Evolutionary conservation across 2,888 invertebrate species (phyloP).

Genomic region (Drosophila suboccidentalis): DNA sequence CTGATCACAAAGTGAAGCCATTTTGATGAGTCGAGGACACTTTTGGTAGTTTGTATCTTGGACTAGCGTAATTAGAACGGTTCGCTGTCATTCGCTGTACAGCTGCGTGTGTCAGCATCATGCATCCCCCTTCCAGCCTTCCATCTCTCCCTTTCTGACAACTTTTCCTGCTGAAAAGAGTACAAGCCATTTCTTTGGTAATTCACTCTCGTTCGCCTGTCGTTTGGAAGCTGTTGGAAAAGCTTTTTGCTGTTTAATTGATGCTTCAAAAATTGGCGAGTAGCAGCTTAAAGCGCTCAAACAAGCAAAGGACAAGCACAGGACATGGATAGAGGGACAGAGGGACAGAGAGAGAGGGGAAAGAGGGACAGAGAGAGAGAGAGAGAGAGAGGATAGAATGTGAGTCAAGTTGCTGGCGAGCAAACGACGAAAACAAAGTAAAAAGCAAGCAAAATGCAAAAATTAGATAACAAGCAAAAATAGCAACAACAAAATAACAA

Average conservation of each 20-base stretch:
- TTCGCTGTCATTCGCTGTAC: slow-evolving; percentile 21
- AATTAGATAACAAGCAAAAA: slow-evolving; percentile 54
- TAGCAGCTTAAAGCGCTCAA: slow-evolving; percentile 48
- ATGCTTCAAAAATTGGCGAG: slow-evolving; percentile 55
- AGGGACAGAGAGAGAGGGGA: not conserved
- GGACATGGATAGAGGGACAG: not conserved
- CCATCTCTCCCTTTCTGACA: too few species aligned
- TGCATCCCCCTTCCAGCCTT: not conserved
- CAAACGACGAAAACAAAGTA: slow-evolving; percentile 26
- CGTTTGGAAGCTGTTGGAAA: slow-evolving; percentile 29
- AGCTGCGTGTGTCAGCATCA: slow-evolving; percentile 21
- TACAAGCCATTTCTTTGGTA: slow-evolving; percentile 12
- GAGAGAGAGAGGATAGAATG: not conserved
- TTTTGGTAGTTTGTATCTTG: slow-evolving; percentile 25
- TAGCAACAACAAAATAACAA: slow-evolving; percentile 15
- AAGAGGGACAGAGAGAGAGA: not conserved
- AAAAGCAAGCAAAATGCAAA: slow-evolving; percentile 37
- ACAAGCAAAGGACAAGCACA: slow-evolving; percentile 2
- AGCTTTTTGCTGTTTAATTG: slow-evolving; percentile 62
- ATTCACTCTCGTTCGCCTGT: slow-evolving; percentile 20
- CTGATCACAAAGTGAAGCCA: slow-evolving; percentile 46
- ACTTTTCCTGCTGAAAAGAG: not conserved
- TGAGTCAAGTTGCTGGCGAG: slow-evolving; percentile 35
- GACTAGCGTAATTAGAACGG: slow-evolving; percentile 45
- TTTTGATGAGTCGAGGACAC: slow-evolving; percentile 20